These are phyloP conservation scores for Scaptodrosophila latifasciaeformis DNA, from an alignment of 2,888 invertebrate genomes.

Conservation along the genomic window DNA sequence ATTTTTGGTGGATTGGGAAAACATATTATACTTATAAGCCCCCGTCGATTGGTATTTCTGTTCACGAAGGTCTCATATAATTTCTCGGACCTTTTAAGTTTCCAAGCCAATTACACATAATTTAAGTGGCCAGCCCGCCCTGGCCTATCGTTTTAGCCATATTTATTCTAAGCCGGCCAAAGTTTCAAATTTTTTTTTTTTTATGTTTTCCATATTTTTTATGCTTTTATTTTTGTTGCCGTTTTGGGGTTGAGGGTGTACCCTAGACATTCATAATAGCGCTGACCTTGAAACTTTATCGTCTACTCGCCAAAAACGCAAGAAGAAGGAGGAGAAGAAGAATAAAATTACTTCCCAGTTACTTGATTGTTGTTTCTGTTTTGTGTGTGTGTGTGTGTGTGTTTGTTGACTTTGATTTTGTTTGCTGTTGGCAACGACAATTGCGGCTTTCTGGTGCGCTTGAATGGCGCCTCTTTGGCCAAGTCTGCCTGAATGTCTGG, in stretches of 20 bases:
- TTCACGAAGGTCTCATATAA: too few species aligned
- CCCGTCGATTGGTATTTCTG: too few species aligned
- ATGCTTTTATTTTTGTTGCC: neutral
- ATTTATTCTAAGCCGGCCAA: too few species aligned
- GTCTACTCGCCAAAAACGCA: neutral
- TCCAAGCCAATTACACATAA: too few species aligned
- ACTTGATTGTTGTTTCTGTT: slow-evolving; percentile 32
- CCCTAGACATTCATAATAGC: slow-evolving; percentile 38
- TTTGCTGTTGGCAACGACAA: neutral
- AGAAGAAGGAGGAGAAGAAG: neutral
- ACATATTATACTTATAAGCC: too few species aligned
- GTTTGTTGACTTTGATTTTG: neutral
- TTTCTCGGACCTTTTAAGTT: too few species aligned
- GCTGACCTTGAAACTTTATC: slow-evolving; percentile 45
- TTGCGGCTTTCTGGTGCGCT: neutral
- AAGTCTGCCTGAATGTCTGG: too few species aligned
- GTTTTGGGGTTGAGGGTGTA: neutral
- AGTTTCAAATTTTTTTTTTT: too few species aligned
- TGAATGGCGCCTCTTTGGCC: neutral
- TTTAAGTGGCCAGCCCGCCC: neutral
- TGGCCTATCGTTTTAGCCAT: neutral
- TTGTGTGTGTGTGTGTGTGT: neutral
- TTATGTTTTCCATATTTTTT: too few species aligned
- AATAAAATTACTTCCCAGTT: too few species aligned
- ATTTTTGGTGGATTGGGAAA: too few species aligned